Conservation (phyloP, 2,888 invertebrate species). For the Protonemura montana region DNA sequence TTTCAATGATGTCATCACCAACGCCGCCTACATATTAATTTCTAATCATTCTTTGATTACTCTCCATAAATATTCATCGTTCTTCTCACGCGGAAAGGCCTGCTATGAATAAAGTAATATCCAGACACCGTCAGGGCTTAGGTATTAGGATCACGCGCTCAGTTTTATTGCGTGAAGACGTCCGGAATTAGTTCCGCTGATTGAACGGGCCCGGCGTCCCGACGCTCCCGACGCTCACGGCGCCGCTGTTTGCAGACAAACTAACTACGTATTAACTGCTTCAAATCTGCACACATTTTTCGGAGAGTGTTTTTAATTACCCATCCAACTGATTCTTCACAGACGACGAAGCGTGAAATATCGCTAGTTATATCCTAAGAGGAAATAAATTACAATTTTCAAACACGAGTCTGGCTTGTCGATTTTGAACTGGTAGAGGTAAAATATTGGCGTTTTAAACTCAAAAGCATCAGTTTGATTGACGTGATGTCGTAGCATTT, state of each 20-base stretch:
- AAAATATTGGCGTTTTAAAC: neutral
- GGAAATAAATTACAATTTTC: neutral
- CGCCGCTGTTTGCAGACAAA: neutral
- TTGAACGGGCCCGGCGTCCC: slow-evolving; percentile 21
- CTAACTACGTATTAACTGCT: neutral
- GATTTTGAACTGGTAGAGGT: neutral
- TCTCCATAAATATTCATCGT: slow-evolving; percentile 29
- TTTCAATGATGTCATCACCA: slow-evolving; percentile 16
- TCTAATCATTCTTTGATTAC: slow-evolving; percentile 31
- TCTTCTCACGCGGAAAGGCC: neutral
- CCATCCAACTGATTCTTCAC: neutral
- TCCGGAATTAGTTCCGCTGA: slow-evolving; percentile 26
- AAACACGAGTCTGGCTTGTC: neutral
- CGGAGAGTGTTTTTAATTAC: neutral
- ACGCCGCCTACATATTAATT: slow-evolving; percentile 27
- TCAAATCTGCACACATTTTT: neutral
- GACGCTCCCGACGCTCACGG: neutral
- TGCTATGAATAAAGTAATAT: neutral
- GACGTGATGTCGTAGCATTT: neutral
- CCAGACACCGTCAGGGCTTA: slow-evolving; percentile 10
- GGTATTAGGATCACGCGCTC: slow-evolving; percentile 26
- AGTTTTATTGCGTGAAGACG: slow-evolving; percentile 21
- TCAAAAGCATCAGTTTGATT: neutral
- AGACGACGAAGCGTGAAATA: neutral
- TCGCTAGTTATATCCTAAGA: neutral